Percentiles rank a stretch among this genome's conserved stretches.
Evolutionary conservation across 2,888 invertebrate species (phyloP).

Genomic region (Microplitis deprimator): DNA sequence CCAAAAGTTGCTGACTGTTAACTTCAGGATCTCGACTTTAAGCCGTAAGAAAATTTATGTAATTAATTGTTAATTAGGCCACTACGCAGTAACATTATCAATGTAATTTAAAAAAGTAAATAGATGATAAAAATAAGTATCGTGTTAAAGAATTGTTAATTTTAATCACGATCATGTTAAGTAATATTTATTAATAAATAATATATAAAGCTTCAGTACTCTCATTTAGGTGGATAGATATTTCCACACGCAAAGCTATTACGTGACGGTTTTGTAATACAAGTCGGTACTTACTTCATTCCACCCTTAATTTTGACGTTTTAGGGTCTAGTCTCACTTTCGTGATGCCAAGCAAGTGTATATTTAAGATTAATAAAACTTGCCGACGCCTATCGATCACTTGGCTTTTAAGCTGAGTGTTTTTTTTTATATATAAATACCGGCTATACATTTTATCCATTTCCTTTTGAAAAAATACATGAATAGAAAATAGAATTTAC

Average conservation of each 20-base stretch:
- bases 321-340: not conserved
- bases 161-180: not conserved
- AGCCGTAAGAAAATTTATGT: not conserved
- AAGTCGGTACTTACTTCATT: not conserved
- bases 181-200: not conserved
- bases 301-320: not conserved
- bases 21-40: too few relatives aligned
- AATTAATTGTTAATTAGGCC: not conserved
- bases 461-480: not conserved
- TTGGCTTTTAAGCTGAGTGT: not conserved
- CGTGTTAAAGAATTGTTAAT: not conserved
- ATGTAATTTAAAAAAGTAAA: not conserved
- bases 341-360: not conserved
- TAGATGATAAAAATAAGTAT: not conserved
- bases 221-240: not conserved
- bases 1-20: too few relatives aligned
- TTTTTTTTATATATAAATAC: not conserved
- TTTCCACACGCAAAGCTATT: not conserved
- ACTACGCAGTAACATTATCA: too few relatives aligned
- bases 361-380: not conserved
- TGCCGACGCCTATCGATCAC: not conserved
- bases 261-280: not conserved
- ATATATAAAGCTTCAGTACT: not conserved
- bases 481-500: not conserved
- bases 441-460: too few relatives aligned